Conservation (phyloP, 2,797 vertebrate genomes). For the Vultur gryphus region DNA sequence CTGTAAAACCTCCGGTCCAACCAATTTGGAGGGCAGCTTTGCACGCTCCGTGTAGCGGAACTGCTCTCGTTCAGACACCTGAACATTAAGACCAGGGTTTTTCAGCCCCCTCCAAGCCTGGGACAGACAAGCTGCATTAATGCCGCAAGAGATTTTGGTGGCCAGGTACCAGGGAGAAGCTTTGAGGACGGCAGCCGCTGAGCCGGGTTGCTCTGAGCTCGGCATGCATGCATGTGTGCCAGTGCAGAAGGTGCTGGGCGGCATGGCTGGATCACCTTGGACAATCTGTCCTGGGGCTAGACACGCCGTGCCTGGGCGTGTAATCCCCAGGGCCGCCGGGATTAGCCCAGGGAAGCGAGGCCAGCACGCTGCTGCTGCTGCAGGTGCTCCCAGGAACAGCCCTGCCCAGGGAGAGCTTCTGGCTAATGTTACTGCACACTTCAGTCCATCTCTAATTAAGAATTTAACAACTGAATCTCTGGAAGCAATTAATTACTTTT, state of each 20-base stretch:
- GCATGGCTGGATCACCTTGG: not conserved
- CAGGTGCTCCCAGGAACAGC: not conserved
- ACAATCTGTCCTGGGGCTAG: not conserved
- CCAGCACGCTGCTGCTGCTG: not conserved
- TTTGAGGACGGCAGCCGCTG: not conserved
- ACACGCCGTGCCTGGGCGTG: fast-evolving
- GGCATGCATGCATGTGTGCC: fast-evolving
- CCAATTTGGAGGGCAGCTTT: not conserved
- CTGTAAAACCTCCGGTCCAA: not conserved
- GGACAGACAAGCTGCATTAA: not conserved
- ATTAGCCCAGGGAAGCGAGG: not conserved
- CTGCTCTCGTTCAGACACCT: not conserved
- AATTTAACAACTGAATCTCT: not conserved
- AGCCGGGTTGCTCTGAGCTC: not conserved
- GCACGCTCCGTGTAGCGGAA: no score
- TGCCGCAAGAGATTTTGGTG: not conserved
- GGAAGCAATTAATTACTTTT: not conserved
- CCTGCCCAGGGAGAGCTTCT: not conserved
- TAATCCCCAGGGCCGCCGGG: not conserved
- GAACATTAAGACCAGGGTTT: no score
- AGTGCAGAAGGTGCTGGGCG: not conserved
- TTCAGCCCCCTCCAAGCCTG: not conserved
- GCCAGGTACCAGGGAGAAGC: not conserved
- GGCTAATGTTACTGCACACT: fast-evolving
- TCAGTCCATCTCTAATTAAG: not conserved